phyloP scores from a whole-genome alignment of 2,797 vertebrate species.

The Bradypodion ventrale region DNA sequence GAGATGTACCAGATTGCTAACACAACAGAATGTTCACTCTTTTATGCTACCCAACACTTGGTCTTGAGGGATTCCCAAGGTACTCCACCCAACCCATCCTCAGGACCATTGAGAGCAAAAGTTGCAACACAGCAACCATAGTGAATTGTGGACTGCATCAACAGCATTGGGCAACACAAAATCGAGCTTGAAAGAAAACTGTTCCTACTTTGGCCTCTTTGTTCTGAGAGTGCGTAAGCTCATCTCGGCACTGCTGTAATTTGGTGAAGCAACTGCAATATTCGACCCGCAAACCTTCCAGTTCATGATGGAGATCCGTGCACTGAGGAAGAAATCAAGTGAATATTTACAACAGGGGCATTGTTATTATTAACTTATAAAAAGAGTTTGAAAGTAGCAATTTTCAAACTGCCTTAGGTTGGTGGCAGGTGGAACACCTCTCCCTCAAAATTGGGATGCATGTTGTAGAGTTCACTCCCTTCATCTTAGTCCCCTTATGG shows the following conservation, averaged over 20 bases:
- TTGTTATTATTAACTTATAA: accelerated
- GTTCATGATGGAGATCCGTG: slow-evolving; percentile 81
- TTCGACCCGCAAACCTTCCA: slow-evolving; percentile 84
- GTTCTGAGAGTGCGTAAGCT: slow-evolving; percentile 78
- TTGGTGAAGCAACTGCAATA: slow-evolving; percentile 83
- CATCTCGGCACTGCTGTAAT: slow-evolving; percentile 85
- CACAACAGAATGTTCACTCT: not conserved
- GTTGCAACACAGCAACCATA: not conserved
- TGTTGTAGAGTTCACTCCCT: not conserved
- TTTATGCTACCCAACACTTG: not conserved
- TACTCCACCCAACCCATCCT: no score
- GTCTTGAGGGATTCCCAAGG: not conserved
- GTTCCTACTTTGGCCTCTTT: slow-evolving; percentile 64
- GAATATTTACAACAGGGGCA: not conserved
- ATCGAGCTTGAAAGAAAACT: accelerated
- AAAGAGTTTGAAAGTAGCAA: not conserved
- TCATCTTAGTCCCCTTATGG: not conserved
- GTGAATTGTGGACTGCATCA: not conserved
- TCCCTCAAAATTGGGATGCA: not conserved
- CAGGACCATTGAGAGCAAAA: no score
- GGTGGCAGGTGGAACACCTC: not conserved
- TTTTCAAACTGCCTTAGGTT: no score
- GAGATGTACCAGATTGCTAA: not conserved
- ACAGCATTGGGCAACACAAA: not conserved
- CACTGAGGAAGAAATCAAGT: slow-evolving; percentile 74